Conservation (phyloP, 2,797 vertebrate species). For the Dendrocincla tyrannina region DNA sequence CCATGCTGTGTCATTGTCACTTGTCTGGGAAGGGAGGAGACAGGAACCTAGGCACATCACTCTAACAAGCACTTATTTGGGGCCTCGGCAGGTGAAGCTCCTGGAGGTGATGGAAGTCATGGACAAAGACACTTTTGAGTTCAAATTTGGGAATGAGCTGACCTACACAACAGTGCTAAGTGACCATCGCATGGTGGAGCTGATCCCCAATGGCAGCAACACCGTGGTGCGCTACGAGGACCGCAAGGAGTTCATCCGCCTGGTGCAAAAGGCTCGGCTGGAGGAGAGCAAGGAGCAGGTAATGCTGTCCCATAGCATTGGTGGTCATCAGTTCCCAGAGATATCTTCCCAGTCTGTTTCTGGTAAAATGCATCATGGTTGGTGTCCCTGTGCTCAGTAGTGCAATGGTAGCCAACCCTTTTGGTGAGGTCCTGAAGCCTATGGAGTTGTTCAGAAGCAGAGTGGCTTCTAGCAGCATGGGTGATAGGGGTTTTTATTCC, state of each 20-base stretch:
- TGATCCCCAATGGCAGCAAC: slow-evolving; percentile 86
- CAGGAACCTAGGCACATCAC: background rate
- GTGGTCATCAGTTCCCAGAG: background rate
- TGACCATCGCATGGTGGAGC: slow-evolving; percentile 87
- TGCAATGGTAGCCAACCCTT: background rate
- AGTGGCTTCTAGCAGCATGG: background rate
- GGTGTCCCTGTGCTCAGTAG: background rate
- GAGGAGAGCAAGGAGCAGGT: slow-evolving; percentile 96
- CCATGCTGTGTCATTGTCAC: background rate
- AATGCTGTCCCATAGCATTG: background rate
- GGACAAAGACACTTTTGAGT: slow-evolving; percentile 95
- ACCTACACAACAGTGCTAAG: slow-evolving; percentile 93
- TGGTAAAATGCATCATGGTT: rapidly evolving
- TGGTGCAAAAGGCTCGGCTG: slow-evolving; percentile 90
- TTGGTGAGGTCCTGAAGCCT: background rate
- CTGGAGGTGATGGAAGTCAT: slow-evolving; percentile 95
- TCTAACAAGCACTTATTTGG: background rate
- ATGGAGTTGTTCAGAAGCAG: background rate
- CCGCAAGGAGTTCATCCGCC: slow-evolving; percentile 86
- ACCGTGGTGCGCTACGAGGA: slow-evolving; percentile 88
- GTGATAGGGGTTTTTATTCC: background rate
- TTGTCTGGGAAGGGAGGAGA: background rate
- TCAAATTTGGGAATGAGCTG: slow-evolving; percentile 94
- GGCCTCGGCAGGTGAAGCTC: slow-evolving; percentile 87
- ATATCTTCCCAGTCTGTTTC: background rate